phyloP scores from a whole-genome alignment of 2,888 invertebrate species.

The Campopleginae sp. region DNA sequence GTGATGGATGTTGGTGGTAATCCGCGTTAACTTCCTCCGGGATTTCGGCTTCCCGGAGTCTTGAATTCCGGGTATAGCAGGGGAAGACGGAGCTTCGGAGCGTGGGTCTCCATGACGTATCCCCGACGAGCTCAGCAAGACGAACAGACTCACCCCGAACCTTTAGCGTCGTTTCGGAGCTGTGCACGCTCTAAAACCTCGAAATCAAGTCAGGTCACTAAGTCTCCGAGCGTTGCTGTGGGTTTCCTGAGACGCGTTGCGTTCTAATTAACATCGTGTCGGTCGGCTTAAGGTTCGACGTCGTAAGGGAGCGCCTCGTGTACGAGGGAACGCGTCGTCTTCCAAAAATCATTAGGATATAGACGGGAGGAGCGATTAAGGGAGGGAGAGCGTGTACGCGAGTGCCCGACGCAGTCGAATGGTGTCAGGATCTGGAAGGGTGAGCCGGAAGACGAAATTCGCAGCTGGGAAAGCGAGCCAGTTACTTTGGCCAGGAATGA shows the following conservation, averaged over 20 bases:
- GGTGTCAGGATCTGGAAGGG: slow-evolving; percentile 51
- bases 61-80: slow-evolving; percentile 45
- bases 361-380: slow-evolving; percentile 39
- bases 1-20: slow-evolving; percentile 84
- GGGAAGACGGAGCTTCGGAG: too few species aligned
- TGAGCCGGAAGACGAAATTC: slow-evolving; percentile 59
- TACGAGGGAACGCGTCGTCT: slow-evolving; percentile 68
- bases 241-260: slow-evolving; percentile 75
- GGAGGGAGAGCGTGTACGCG: slow-evolving; percentile 34
- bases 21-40: slow-evolving; percentile 83
- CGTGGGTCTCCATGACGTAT: slow-evolving; percentile 36
- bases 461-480: slow-evolving; percentile 54
- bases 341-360: slow-evolving; percentile 78
- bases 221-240: slow-evolving; percentile 75
- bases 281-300: slow-evolving; percentile 78
- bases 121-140: slow-evolving; percentile 34
- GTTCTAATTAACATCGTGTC: slow-evolving; percentile 84
- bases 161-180: slow-evolving; percentile 46
- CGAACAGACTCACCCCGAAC: slow-evolving; percentile 53
- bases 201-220: slow-evolving; percentile 83
- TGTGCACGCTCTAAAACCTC: slow-evolving; percentile 79
- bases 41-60: slow-evolving; percentile 78
- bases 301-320: slow-evolving; percentile 48
- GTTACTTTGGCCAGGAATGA: slow-evolving; percentile 39
- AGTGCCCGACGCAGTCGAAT: too few species aligned